A percentile compares a stretch with the other conserved stretches of the same genome.
Conservation (phyloP, 2,113 vertebrate species). For the Urocynchramus pylzowi region DNA sequence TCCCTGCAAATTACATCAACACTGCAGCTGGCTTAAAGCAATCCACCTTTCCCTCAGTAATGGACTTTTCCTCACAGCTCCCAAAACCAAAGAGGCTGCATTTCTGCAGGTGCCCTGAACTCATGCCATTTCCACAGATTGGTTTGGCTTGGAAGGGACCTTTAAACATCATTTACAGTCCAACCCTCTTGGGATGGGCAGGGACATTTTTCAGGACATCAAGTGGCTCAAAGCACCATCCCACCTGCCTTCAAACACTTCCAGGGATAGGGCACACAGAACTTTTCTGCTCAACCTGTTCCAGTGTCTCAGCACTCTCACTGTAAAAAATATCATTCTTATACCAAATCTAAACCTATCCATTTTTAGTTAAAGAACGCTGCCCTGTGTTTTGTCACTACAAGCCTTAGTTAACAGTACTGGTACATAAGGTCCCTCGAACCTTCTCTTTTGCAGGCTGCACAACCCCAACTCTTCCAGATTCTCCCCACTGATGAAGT, state of each 20-base stretch:
- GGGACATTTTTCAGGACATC: neutral
- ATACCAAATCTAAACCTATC: neutral
- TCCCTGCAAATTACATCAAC: neutral
- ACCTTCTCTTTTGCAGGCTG: neutral
- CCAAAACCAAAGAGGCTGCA: neutral
- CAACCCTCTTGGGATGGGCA: neutral
- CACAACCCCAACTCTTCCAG: neutral
- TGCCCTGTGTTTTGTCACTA: too few species aligned
- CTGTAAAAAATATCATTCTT: accelerated
- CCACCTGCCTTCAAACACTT: neutral
- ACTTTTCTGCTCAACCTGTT: neutral
- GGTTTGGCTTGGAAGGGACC: neutral
- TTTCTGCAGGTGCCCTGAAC: neutral
- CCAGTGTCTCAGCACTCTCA: neutral
- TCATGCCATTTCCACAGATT: neutral
- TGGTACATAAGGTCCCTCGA: too few species aligned
- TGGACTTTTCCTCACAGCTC: neutral
- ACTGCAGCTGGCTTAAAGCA: neutral
- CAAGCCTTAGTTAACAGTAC: too few species aligned
- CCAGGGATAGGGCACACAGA: accelerated
- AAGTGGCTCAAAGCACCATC: neutral
- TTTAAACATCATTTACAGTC: neutral
- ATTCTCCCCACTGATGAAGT: accelerated
- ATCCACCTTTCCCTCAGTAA: neutral
- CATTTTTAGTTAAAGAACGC: neutral